phyloP scores from a whole-genome alignment of 2,888 invertebrate genomes.

The Trichogramma evanescens region DNA sequence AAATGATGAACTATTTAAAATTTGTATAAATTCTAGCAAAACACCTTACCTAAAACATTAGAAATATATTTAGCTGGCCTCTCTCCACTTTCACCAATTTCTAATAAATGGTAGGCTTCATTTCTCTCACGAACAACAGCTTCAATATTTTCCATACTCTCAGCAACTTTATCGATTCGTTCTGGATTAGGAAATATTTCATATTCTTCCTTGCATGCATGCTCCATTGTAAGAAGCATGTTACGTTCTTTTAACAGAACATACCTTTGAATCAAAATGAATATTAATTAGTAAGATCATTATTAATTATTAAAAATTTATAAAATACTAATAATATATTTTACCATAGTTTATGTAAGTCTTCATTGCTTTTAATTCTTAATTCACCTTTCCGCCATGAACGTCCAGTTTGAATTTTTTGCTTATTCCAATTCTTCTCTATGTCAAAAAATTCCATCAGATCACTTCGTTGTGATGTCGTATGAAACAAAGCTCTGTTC shows the following conservation, averaged over 20 bases:
- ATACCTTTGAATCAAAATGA: conserved; percentile 52
- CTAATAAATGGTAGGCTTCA: conserved; percentile 77
- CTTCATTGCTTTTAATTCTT: conserved; percentile 87
- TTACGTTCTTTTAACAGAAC: conserved; percentile 90
- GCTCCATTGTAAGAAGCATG: conserved; percentile 95
- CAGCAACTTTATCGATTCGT: conserved; percentile 85
- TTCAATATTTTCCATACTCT: conserved; percentile 92
- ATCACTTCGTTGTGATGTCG: conserved; percentile 48
- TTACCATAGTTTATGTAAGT: conserved; percentile 95
- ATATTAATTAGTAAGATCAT: conserved; percentile 3
- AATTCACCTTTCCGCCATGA: conserved; percentile 87
- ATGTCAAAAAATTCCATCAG: conserved; percentile 87
- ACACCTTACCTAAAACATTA: conserved; percentile 17
- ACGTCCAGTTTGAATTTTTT: conserved; percentile 71
- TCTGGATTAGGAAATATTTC: conserved; percentile 84
- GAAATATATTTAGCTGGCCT: conserved; percentile 51
- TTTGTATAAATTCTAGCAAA: background rate
- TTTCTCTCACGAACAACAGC: conserved; percentile 87
- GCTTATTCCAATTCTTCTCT: conserved; percentile 74
- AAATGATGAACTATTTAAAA: background rate
- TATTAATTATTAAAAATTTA: background rate
- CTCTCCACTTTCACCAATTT: conserved; percentile 82
- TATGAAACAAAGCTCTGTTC: conserved; percentile 29
- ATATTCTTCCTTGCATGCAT: conserved; percentile 62
- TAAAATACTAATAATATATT: conserved; percentile 11